A percentile compares a stretch with the other conserved stretches of the same genome.
Evolutionary conservation across 1,140 invertebrate species (phyloP).

Genomic region (Hypothenemus hampei): DNA sequence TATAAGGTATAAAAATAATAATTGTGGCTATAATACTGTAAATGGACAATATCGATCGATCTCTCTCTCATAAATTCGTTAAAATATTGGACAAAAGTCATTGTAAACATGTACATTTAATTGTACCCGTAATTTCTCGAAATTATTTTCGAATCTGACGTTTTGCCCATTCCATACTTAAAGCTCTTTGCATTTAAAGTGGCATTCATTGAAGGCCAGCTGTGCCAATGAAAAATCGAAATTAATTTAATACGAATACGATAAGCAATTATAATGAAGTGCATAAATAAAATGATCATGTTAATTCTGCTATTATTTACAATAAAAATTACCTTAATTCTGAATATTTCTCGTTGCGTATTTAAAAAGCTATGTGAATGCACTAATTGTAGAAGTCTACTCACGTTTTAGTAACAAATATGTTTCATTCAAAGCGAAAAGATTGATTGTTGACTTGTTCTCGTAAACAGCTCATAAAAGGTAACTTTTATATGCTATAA

Average conservation of each 20-base stretch:
- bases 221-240: neutral
- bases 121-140: slow-evolving; percentile 14
- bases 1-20: no score
- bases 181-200: slow-evolving; percentile 5
- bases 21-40: no score
- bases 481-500: slow-evolving; percentile 45
- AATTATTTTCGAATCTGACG: slow-evolving; percentile 13
- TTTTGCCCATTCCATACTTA: neutral
- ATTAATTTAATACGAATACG: no score
- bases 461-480: slow-evolving; percentile 43
- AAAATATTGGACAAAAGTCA: neutral
- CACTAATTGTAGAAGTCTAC: no score
- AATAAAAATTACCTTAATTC: no score
- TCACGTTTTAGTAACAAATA: slow-evolving; percentile 15
- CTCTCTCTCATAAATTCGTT: slow-evolving; percentile 8
- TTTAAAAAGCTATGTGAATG: no score
- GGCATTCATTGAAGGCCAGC: neutral
- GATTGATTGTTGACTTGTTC: slow-evolving; percentile 39
- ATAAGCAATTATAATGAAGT: no score
- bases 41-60: neutral
- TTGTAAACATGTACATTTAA: slow-evolving; percentile 1
- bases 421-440: slow-evolving; percentile 25
- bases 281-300: no score
- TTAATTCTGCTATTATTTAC: no score
- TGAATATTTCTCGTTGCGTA: no score